Evolutionary conservation across 2,797 vertebrate genomes (phyloP), one percentile per base, ranked within the genome.

Genomic region (Chelon labrosus): DNA sequence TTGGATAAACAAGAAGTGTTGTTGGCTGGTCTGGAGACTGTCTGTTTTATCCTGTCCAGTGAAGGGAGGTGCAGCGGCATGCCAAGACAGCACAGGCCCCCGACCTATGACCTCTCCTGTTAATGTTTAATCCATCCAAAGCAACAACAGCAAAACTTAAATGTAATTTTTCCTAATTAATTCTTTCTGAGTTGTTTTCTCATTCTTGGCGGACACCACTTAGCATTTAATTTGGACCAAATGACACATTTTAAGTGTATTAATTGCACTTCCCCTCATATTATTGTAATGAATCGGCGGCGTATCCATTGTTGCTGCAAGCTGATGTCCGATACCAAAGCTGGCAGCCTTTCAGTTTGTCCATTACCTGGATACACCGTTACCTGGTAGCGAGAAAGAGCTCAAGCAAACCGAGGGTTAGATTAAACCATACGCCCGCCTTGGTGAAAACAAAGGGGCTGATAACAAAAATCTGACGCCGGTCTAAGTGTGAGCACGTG

Each of bases 41-140:
- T 63, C 39, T 68, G 67, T 89, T 85, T 89, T 77, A 78, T 84
- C 73, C 70, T 61, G 80, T 80, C 84, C 80, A 65, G 69, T 54
- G 27, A 70, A 63, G 65, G 76, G 66, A 77, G 64, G 37, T 61
- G 41, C 44, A 25, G 71, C 63, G 54, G 39, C 58, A 20, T 73
- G 82, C 67, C 69, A 17, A 67, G 51, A 68, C 84, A 67, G 63
- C 78, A 70, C 74, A 78, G 80, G 41, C 73, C 75, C 47, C 65
- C 14, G 44, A 87, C 87, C 87, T 61, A 37, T 77, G 79, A 90
- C 87, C 86, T 59, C 44, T 49, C 37, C 54, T 51, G 84, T 89
- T 90, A 88, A 92, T 85, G 70, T 72, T 81, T 84, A 90, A 87
- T 76, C 65, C 69, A 11, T 75, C 27, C 42, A 55, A 27, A 35